Evolutionary conservation across 2,888 invertebrate species (phyloP).

Genomic region (Baronia brevicornis): DNA sequence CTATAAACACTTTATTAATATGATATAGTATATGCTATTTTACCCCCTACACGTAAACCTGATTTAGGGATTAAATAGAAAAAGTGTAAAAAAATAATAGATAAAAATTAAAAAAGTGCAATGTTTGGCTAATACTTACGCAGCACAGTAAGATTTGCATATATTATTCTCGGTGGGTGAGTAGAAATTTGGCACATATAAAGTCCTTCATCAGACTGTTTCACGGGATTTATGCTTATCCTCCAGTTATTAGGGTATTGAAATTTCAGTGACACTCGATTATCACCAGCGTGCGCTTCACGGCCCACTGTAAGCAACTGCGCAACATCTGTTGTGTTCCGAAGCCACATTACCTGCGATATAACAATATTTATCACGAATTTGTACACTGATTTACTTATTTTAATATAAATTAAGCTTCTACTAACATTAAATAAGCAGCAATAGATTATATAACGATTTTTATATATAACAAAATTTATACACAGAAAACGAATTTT

Average conservation of each 20-base stretch:
- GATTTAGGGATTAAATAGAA: too few relatives aligned
- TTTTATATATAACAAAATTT: too few relatives aligned
- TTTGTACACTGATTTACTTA: neutral
- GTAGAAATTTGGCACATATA: conserved; percentile 90
- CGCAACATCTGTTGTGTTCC: conserved; percentile 77
- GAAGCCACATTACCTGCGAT: conserved; percentile 80
- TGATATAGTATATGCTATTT: too few relatives aligned
- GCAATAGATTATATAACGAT: too few relatives aligned
- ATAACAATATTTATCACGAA: conserved; percentile 5
- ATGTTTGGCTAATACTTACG: conserved; percentile 77
- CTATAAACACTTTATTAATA: too few relatives aligned
- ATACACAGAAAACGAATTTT: too few relatives aligned
- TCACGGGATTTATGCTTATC: conserved; percentile 81
- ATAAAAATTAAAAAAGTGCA: neutral
- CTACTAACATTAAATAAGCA: too few relatives aligned
- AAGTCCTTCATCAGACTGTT: conserved; percentile 81
- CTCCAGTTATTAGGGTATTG: conserved; percentile 84
- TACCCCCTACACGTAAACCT: too few relatives aligned
- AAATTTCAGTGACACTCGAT: conserved; percentile 78
- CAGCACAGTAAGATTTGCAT: conserved; percentile 83
- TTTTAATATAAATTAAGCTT: too few relatives aligned
- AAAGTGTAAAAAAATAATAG: neutral
- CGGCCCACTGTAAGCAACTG: conserved; percentile 80
- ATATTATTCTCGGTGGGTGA: conserved; percentile 84
- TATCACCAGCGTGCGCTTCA: conserved; percentile 78